Conservation (phyloP, 2,888 invertebrate species). For the Steinernema scapterisci region DNA sequence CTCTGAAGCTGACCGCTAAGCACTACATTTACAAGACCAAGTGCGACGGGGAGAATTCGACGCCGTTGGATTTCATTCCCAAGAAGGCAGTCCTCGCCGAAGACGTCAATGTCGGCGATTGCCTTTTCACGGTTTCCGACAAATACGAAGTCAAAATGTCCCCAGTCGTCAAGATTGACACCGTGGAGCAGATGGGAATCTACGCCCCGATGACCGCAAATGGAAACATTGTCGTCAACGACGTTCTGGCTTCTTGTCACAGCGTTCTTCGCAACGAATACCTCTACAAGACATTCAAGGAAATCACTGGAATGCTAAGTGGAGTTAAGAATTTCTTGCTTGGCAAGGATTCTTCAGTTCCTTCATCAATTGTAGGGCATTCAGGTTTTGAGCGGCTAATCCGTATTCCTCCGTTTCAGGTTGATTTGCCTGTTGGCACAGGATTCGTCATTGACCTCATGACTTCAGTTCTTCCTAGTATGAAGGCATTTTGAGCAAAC, state of each 20-base stretch:
- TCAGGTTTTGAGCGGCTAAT: no score
- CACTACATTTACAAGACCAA: slow-evolving; percentile 59
- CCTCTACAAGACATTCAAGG: slow-evolving; percentile 47
- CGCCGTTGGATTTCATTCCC: slow-evolving; percentile 28
- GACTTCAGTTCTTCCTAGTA: no score
- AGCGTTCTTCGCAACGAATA: slow-evolving; percentile 47
- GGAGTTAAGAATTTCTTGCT: no score
- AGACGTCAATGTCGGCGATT: slow-evolving; percentile 57
- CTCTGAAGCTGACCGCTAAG: slow-evolving; percentile 57
- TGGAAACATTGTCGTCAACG: slow-evolving; percentile 58
- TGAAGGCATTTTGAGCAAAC: no score
- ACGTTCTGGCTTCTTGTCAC: slow-evolving; percentile 57
- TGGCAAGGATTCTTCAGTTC: no score
- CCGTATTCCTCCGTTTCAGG: neutral
- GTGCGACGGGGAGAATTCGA: slow-evolving; percentile 30
- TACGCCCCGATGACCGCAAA: slow-evolving; percentile 58
- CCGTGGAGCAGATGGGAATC: slow-evolving; percentile 53
- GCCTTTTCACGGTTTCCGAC: slow-evolving; percentile 49
- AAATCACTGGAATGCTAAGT: slow-evolving; percentile 22
- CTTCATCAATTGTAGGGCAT: no score
- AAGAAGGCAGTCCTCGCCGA: slow-evolving; percentile 53
- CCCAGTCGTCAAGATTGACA: slow-evolving; percentile 44
- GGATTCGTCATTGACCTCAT: no score
- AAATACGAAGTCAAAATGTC: slow-evolving; percentile 35
- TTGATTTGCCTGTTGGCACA: no score